A percentile compares a stretch with the other conserved stretches of the same genome.
phyloP scores from a whole-genome alignment of 2,797 vertebrate genomes.

The Galaxias olidus region DNA sequence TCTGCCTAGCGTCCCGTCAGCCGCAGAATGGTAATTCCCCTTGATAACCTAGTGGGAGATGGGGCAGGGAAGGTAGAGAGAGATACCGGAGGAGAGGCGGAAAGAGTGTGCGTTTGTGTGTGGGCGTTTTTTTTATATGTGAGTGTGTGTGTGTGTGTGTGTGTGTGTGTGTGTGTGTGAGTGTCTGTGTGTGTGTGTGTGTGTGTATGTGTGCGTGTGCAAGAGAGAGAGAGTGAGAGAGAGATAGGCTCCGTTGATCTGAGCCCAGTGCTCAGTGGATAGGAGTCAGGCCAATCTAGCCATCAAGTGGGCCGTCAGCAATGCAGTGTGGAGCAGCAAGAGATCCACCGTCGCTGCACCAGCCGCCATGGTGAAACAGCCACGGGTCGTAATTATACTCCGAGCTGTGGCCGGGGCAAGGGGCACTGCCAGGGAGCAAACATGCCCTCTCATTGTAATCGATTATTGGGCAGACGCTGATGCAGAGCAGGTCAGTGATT shows the following conservation, averaged over 20 bases:
- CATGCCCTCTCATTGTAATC: slow-evolving; percentile 9
- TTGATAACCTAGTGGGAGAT: slow-evolving; percentile 12
- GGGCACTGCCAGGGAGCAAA: slow-evolving; percentile 4
- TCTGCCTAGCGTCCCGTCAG: slow-evolving; percentile 19
- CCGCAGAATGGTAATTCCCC: slow-evolving; percentile 34
- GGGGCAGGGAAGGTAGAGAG: neutral
- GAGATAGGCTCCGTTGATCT: slow-evolving; percentile 7
- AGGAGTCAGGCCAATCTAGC: slow-evolving; percentile 14
- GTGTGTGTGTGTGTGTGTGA: neutral
- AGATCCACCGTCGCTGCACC: slow-evolving; percentile 2
- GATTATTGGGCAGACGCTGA: slow-evolving; percentile 8
- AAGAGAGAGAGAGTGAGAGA: neutral
- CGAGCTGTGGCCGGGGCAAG: neutral
- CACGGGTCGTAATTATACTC: slow-evolving; percentile 15
- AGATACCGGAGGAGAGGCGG: neutral
- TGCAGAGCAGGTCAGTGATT: slow-evolving; percentile 20
- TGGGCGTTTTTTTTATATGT: no score
- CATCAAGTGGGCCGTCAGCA: slow-evolving; percentile 24
- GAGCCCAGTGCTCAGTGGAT: slow-evolving; percentile 21
- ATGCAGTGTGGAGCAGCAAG: slow-evolving; percentile 2
- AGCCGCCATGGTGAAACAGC: neutral
- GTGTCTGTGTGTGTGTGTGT: neutral
- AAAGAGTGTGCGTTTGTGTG: neutral
- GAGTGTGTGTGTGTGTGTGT: neutral
- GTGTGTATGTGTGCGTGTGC: neutral